Evolutionary conservation across 2,797 vertebrate species (phyloP).

Genomic region (Pyrocephalus nanus): DNA sequence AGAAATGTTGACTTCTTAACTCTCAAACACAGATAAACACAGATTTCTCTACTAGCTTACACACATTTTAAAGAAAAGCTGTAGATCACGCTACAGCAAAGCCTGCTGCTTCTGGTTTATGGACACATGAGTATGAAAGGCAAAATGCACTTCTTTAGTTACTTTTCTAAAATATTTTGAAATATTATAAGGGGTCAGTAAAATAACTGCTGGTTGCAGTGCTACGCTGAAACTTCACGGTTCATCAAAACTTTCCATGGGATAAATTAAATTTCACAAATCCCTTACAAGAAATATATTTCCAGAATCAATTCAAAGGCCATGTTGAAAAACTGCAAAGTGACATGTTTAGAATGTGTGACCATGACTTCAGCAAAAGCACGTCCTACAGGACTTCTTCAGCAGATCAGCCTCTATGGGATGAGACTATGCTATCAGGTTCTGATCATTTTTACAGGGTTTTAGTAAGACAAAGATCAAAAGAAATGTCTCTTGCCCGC

Average conservation of each 20-base stretch:
- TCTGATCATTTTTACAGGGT: constrained; percentile 78
- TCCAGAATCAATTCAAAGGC: not conserved
- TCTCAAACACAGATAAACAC: not conserved
- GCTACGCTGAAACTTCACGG: not conserved
- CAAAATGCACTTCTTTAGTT: not conserved
- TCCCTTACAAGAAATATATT: not conserved
- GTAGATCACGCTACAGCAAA: not conserved
- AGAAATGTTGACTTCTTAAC: constrained; percentile 45
- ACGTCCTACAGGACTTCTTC: not conserved
- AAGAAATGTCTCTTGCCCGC: constrained; percentile 77
- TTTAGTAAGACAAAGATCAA: constrained; percentile 80
- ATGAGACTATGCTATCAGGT: constrained; percentile 68
- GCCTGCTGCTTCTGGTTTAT: not conserved
- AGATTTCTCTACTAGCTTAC: not conserved
- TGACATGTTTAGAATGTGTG: not conserved
- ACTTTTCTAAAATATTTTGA: not conserved
- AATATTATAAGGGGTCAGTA: not conserved
- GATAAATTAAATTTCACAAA: not conserved
- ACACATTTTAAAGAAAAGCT: constrained; percentile 30
- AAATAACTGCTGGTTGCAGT: not conserved
- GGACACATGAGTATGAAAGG: not conserved
- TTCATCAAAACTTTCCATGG: not conserved
- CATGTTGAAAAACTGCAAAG: not conserved
- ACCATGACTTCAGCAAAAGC: not conserved
- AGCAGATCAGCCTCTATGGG: not conserved